phyloP scores from a whole-genome alignment of 2,113 vertebrate genomes.

The Tapirus terrestris region DNA sequence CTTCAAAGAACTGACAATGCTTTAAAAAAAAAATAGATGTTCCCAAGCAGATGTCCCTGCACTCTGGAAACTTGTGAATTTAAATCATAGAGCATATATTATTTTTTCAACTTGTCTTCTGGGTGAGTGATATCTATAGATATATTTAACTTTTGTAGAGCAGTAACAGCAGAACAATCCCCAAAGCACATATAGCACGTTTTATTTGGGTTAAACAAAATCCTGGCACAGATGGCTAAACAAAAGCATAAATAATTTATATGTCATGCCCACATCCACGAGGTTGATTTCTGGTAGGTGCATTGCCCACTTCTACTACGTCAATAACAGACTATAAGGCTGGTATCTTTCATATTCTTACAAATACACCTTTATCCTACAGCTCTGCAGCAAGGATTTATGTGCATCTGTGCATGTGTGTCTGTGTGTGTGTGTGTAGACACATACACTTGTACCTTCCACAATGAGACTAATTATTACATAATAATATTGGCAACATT shows the following conservation, averaged over 20 bases:
- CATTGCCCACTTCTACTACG: not conserved
- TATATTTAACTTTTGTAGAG: constrained; percentile 29
- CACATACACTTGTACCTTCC: not conserved
- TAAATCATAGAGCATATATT: not conserved
- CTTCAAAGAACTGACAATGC: not conserved
- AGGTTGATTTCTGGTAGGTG: not conserved
- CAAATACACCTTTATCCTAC: not conserved
- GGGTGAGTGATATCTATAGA: constrained; percentile 22
- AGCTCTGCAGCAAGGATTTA: not conserved
- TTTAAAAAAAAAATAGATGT: not conserved
- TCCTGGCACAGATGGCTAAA: constrained; percentile 50
- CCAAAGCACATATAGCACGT: constrained; percentile 10
- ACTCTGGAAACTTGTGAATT: constrained; percentile 25
- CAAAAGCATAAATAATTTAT: constrained; percentile 46
- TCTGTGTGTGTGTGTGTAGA: not conserved
- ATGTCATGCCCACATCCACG: not conserved
- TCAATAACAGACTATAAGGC: not conserved
- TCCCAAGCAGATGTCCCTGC: not conserved
- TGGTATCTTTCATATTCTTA: not conserved
- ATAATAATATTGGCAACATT: constrained; percentile 70
- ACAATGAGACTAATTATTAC: constrained; percentile 66
- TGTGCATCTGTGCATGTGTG: not conserved
- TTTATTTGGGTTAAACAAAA: constrained; percentile 66
- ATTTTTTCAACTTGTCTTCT: constrained; percentile 41
- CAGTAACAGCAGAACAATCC: constrained; percentile 19